These are phyloP conservation scores for Poeciliopsis prolifica DNA, from an alignment of 2,113 vertebrate genomes.

Conservation along the genomic window DNA sequence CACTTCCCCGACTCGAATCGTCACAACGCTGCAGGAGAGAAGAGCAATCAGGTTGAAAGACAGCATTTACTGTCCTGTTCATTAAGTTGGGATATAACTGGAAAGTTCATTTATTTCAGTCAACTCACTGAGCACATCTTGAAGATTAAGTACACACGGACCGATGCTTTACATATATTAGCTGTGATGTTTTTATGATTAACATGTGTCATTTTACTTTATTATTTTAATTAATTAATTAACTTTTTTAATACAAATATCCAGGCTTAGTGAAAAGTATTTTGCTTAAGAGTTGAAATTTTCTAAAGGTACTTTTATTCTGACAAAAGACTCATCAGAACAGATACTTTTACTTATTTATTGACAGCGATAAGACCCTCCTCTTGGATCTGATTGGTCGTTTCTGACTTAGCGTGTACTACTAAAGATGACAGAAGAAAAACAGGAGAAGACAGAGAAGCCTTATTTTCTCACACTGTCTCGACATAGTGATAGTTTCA, in stretches of 20 bases:
- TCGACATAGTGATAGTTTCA: too few species aligned
- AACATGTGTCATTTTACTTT: background rate
- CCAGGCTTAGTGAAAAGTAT: background rate
- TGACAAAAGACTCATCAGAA: background rate
- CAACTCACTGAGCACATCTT: background rate
- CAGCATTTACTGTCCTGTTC: constrained; percentile 2
- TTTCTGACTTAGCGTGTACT: too few species aligned
- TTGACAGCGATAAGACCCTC: background rate
- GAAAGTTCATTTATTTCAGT: background rate
- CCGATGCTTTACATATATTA: too few species aligned
- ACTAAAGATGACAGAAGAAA: background rate
- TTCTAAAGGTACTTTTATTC: background rate
- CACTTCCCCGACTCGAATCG: constrained; percentile 85
- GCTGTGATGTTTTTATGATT: background rate
- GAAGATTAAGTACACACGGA: too few species aligned
- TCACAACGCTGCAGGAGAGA: constrained; percentile 77
- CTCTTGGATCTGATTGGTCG: too few species aligned
- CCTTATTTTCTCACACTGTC: too few species aligned
- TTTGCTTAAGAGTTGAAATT: background rate
- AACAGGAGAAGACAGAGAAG: too few species aligned
- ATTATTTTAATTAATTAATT: background rate
- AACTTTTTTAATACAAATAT: background rate
- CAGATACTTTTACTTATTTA: background rate
- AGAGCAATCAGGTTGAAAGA: constrained; percentile 83
- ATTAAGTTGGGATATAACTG: background rate